phyloP scores from a whole-genome alignment of 2,888 invertebrate species.

The Agrotis exclamationis region DNA sequence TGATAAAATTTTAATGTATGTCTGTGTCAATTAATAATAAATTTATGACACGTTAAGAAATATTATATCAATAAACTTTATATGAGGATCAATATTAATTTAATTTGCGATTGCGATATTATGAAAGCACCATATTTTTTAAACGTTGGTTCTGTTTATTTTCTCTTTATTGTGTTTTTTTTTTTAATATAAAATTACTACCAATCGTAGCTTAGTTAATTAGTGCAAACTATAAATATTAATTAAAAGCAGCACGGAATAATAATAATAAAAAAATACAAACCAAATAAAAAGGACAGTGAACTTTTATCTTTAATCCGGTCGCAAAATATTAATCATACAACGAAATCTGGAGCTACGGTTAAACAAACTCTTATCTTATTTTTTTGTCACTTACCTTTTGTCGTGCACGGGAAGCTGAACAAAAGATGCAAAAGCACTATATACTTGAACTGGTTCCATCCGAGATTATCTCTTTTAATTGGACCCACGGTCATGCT shows the following conservation, averaged over 20 bases:
- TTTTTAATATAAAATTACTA: neutral
- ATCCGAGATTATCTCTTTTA: conserved; percentile 85
- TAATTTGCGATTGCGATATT: conserved; percentile 21
- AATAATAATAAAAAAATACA: neutral
- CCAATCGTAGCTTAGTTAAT: neutral
- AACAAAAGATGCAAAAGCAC: conserved; percentile 86
- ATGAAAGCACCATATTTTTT: neutral
- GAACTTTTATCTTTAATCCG: neutral
- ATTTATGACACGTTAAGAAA: conserved; percentile 31
- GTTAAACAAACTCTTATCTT: conserved; percentile 16
- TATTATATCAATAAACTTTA: conserved; percentile 39
- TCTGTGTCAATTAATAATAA: conserved; percentile 29
- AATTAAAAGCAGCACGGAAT: no score
- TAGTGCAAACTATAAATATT: neutral
- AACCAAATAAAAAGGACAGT: neutral
- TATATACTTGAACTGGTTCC: conserved; percentile 84
- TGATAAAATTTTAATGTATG: neutral
- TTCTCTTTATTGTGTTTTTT: neutral
- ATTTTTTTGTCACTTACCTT: conserved; percentile 77
- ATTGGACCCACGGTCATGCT: conserved; percentile 87
- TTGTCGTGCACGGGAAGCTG: conserved; percentile 75
- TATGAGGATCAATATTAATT: conserved; percentile 17
- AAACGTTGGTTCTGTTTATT: neutral
- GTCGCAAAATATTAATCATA: neutral
- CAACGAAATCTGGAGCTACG: neutral